A percentile compares a stretch with the other conserved stretches of the same genome.
Evolutionary conservation across 2,888 invertebrate species (phyloP).

Genomic region (Hypomecis atomaria): DNA sequence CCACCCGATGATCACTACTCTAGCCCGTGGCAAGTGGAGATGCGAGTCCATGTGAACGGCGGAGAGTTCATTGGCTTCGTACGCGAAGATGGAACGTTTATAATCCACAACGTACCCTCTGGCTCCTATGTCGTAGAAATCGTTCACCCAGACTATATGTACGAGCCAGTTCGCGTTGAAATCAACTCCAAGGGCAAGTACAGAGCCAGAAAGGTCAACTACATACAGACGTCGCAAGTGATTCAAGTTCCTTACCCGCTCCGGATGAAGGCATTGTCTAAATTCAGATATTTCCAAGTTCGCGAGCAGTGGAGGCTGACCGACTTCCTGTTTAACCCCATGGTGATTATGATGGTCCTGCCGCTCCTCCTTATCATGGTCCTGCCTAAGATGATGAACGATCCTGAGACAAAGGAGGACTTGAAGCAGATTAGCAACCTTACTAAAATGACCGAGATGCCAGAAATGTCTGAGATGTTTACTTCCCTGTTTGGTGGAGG

Average conservation of each 20-base stretch:
- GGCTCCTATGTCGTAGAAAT: slow-evolving; percentile 98
- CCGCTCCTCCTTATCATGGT: slow-evolving; percentile 96
- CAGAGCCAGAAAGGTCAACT: slow-evolving; percentile 96
- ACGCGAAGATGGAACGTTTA: slow-evolving; percentile 96
- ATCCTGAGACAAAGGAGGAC: slow-evolving; percentile 98
- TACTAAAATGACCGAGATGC: slow-evolving; percentile 93
- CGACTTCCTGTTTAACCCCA: slow-evolving; percentile 98
- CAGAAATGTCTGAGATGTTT: slow-evolving; percentile 98
- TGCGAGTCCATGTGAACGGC: slow-evolving; percentile 93
- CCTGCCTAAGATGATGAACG: slow-evolving; percentile 98
- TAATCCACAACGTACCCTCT: slow-evolving; percentile 93
- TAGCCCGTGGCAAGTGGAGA: slow-evolving; percentile 90
- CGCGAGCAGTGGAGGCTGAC: slow-evolving; percentile 98
- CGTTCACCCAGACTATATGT: slow-evolving; percentile 94
- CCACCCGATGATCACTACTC: slow-evolving; percentile 86
- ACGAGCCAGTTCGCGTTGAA: slow-evolving; percentile 97
- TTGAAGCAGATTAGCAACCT: slow-evolving; percentile 95
- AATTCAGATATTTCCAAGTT: slow-evolving; percentile 94
- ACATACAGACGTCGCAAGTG: slow-evolving; percentile 95
- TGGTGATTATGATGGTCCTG: slow-evolving; percentile 99
- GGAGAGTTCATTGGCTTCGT: slow-evolving; percentile 95
- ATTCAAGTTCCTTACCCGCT: slow-evolving; percentile 97
- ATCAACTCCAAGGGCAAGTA: slow-evolving; percentile 99
- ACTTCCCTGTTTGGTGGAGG: slow-evolving; percentile 93
- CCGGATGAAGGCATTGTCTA: slow-evolving; percentile 92